phyloP scores from a whole-genome alignment of 2,797 vertebrate species.

The Champsocephalus esox region DNA sequence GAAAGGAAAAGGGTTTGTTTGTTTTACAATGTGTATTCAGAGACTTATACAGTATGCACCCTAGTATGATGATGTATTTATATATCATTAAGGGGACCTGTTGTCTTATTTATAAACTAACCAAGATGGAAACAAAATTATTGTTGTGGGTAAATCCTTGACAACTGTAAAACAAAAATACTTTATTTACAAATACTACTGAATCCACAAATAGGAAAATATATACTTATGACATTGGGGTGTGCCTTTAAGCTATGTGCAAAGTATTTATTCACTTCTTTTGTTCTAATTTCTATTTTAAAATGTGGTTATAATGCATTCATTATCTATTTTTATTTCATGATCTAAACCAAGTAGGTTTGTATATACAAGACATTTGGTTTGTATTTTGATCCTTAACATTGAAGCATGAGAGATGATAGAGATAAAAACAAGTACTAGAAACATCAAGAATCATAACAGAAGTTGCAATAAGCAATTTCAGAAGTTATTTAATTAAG shows the following conservation, averaged over 20 bases:
- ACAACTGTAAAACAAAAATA: too few species aligned
- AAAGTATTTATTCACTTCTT: neutral
- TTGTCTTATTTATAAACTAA: neutral
- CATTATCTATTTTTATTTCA: neutral
- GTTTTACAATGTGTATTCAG: neutral
- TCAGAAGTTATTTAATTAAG: neutral
- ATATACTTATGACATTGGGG: neutral
- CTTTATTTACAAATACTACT: neutral
- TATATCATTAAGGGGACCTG: neutral
- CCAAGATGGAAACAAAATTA: too few species aligned
- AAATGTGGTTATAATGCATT: neutral
- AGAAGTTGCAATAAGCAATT: neutral
- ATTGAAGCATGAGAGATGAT: neutral
- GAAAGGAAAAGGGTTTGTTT: neutral
- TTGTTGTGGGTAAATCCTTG: too few species aligned
- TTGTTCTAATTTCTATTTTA: neutral
- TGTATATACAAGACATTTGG: neutral
- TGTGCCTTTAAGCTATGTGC: neutral
- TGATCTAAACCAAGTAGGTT: neutral
- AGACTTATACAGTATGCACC: neutral
- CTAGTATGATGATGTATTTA: neutral
- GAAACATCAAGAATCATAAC: conserved; percentile 2
- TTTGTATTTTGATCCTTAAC: neutral
- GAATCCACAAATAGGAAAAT: neutral
- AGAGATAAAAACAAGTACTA: neutral